Percentiles rank a stretch among this genome's conserved stretches.
Conservation (phyloP, 53 echinoderm and acorn worm species). For the Apostichopus leukothele region DNA sequence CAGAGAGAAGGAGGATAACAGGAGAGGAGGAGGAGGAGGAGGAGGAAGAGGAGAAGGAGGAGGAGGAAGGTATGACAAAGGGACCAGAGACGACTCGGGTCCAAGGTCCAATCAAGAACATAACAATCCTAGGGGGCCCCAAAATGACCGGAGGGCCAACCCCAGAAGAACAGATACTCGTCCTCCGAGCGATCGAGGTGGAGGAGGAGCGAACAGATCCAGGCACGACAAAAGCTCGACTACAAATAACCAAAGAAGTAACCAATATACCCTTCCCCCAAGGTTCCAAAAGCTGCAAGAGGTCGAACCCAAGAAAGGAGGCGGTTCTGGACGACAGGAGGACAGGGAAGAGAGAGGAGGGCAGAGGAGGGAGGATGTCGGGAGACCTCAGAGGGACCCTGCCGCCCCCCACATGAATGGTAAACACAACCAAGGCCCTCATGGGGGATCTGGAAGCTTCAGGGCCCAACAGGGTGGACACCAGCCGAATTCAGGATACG, state of each 20-base stretch:
- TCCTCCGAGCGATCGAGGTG: constrained; percentile 22
- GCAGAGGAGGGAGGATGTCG: constrained; percentile 7
- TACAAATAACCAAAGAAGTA: constrained; percentile 26
- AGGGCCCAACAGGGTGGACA: constrained; percentile 21
- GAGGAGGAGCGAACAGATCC: not conserved
- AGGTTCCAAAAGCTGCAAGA: constrained; percentile 60
- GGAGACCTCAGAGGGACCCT: not conserved
- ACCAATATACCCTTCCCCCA: constrained; percentile 59
- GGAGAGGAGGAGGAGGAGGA: constrained; percentile 15
- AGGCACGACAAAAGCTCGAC: constrained; percentile 29
- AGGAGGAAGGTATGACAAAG: constrained; percentile 12
- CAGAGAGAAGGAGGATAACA: not conserved
- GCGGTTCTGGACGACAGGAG: not conserved
- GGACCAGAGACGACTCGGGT: constrained; percentile 10
- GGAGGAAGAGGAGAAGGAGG: not conserved
- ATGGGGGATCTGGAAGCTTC: constrained; percentile 46
- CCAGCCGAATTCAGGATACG: not conserved
- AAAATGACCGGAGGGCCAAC: constrained; percentile 20
- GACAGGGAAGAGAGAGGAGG: not conserved
- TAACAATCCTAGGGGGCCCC: constrained; percentile 18
- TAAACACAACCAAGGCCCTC: constrained; percentile 25
- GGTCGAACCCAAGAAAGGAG: not conserved
- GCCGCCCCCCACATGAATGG: not conserved
- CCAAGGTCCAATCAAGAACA: constrained; percentile 40
- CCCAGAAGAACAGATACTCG: constrained; percentile 19